Evolutionary conservation across 2,888 invertebrate species (phyloP).

Genomic region (Embidobia sp.): DNA sequence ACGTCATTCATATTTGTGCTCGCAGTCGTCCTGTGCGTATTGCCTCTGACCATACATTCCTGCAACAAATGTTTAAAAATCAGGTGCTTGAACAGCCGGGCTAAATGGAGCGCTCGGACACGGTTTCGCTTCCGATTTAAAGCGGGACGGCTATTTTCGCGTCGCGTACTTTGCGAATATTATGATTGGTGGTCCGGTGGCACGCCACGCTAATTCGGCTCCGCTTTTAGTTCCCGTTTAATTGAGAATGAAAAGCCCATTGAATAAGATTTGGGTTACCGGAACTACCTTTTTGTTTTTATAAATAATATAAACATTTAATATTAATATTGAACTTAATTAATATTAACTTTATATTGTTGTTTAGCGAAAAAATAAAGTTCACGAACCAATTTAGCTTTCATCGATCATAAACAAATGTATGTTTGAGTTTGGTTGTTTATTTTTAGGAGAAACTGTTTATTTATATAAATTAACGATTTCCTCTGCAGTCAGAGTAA

Average conservation of each 20-base stretch:
- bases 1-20: slow-evolving; percentile 96
- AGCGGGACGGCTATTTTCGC: slow-evolving; percentile 57
- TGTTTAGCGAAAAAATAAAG: too few relatives aligned
- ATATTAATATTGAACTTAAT: too few relatives aligned
- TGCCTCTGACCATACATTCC: slow-evolving; percentile 91
- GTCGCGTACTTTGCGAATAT: slow-evolving; percentile 45
- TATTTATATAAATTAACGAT: too few relatives aligned
- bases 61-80: slow-evolving; percentile 73
- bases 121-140: slow-evolving; percentile 10
- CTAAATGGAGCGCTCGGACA: slow-evolving; percentile 22
- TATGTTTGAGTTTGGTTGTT: too few relatives aligned
- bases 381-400: too few relatives aligned
- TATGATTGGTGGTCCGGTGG: slow-evolving; percentile 47
- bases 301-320: too few relatives aligned
- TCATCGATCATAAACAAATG: too few relatives aligned
- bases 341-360: too few relatives aligned
- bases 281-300: not conserved
- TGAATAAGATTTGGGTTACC: slow-evolving; percentile 12
- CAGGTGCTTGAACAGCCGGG: not conserved
- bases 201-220: slow-evolving; percentile 30
- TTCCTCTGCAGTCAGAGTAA: too few relatives aligned
- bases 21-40: slow-evolving; percentile 91
- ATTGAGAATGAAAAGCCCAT: not conserved
- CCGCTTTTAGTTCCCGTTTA: slow-evolving; percentile 30
- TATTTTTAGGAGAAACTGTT: too few relatives aligned